Percentiles rank a stretch among this genome's conserved stretches.
Conservation (phyloP, 2,888 invertebrate genomes). For the Eustalomyia histrio region DNA sequence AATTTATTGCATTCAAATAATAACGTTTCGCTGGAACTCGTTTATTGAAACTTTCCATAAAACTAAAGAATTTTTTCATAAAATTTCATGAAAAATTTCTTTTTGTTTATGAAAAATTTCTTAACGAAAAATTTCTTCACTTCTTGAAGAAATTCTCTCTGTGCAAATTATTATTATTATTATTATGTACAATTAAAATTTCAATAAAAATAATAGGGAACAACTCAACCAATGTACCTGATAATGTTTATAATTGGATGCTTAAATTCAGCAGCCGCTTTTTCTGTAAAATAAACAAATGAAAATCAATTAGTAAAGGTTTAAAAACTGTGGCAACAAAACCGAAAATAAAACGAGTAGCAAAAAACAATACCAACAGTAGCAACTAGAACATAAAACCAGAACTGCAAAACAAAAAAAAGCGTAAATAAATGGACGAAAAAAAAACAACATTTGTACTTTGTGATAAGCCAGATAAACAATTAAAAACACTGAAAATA, state of each 20-base stretch:
- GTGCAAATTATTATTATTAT: too few relatives aligned
- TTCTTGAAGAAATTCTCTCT: too few relatives aligned
- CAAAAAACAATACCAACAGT: not conserved
- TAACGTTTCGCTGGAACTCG: too few relatives aligned
- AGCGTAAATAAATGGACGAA: constrained; percentile 9
- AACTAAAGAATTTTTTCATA: too few relatives aligned
- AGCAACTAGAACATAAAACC: not conserved
- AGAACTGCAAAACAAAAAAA: not conserved
- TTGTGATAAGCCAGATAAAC: constrained; percentile 41
- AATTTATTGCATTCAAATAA: too few relatives aligned
- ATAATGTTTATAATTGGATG: constrained; percentile 1
- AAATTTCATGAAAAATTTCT: too few relatives aligned
- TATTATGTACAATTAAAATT: too few relatives aligned
- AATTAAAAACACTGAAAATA: constrained; percentile 42
- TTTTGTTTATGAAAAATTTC: too few relatives aligned
- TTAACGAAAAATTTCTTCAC: too few relatives aligned
- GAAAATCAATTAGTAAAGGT: constrained; percentile 39
- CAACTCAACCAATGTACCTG: not conserved
- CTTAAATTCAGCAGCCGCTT: not conserved
- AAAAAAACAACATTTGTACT: constrained; percentile 9
- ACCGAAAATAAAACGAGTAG: not conserved
- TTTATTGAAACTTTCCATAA: too few relatives aligned
- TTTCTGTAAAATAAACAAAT: constrained; percentile 1
- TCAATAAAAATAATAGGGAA: too few relatives aligned
- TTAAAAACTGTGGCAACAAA: constrained; percentile 42